These are phyloP conservation scores for Crax fasciolata DNA, from an alignment of 2,797 vertebrate genomes.

Conservation along the genomic window DNA sequence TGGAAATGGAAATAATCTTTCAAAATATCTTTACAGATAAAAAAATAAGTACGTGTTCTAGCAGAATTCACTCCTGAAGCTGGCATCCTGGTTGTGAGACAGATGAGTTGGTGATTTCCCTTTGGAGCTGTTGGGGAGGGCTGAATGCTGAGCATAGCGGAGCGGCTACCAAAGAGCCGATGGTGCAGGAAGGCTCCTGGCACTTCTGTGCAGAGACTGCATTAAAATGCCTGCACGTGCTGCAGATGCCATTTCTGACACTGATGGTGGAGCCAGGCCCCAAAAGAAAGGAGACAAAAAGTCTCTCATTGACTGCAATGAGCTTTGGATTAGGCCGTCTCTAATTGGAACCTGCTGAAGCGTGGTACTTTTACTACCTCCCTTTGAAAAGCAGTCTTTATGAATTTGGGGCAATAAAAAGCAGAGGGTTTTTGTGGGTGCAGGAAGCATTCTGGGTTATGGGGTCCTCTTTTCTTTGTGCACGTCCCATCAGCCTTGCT, in stretches of 20 bases:
- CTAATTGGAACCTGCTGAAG: slow-evolving; percentile 62
- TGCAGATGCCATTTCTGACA: not conserved
- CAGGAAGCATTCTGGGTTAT: not conserved
- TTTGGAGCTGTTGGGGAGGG: not conserved
- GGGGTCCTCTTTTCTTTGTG: slow-evolving; percentile 1
- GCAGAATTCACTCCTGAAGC: not conserved
- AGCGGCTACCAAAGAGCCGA: not conserved
- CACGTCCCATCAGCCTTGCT: not conserved
- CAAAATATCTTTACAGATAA: not conserved
- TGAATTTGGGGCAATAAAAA: slow-evolving; percentile 22
- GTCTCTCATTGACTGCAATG: slow-evolving; percentile 1
- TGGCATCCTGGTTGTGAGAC: not conserved
- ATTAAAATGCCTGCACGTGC: not conserved
- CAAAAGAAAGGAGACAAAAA: slow-evolving; percentile 11
- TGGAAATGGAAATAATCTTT: not conserved
- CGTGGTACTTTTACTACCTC: slow-evolving; percentile 34
- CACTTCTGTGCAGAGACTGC: not conserved
- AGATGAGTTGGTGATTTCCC: not conserved
- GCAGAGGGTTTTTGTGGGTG: not conserved
- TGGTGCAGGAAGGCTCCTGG: not conserved
- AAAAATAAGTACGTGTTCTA: not conserved
- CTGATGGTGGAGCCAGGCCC: not conserved
- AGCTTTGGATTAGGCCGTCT: not conserved
- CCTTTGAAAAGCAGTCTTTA: slow-evolving; percentile 22
- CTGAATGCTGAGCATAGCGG: not conserved